Evolutionary conservation across 2,113 vertebrate species (phyloP), one percentile per base, ranked within the genome.

Genomic region (Podiceps cristatus): DNA sequence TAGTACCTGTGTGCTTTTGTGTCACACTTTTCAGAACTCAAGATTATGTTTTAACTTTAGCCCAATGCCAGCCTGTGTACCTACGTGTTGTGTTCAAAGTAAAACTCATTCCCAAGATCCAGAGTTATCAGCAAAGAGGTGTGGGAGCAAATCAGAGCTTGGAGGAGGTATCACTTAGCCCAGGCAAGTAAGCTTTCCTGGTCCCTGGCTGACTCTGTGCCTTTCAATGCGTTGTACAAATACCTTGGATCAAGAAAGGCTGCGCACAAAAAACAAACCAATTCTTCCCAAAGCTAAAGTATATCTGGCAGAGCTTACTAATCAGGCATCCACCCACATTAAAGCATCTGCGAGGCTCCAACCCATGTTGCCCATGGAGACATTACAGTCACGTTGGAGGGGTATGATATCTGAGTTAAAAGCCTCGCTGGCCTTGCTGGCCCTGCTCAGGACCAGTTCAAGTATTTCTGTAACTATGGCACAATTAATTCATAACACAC

Each of bases 271-370:
- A 94, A 63, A 1, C 20, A 82, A 93, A 78, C 11, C 64, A 15
- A 10, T 67, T 96, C 50, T 80, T 85, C 52, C 42, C 33, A 74
- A 75, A 91, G 47, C 69, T 81, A n/a, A 88, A 86, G 52, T 33
- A 20, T 76, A 86, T 78, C 56, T 87, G 68, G 52, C 83, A 96
- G 68, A 78, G 64, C 56, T 94, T 88, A 63, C 83, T 92, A 80
- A 94, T 91, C 89, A 89, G 83, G 47, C 75, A 94, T 29, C 73
- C 67, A 67, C 93, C 96, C 86, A 96, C 96, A 77, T 44, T 42
- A 91, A 87, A 81, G 86, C 89, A 94, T 95, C 93, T 91, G 83
- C 59, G 84, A 86, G 52, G 73, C 79, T 89, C 24, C 50, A 88
- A 74, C 7, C 72, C 47, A 33, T 63, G 86, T 80, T n/a, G 17